Conservation (phyloP, 2,113 vertebrate species). For the Dascyllus trimaculatus region DNA sequence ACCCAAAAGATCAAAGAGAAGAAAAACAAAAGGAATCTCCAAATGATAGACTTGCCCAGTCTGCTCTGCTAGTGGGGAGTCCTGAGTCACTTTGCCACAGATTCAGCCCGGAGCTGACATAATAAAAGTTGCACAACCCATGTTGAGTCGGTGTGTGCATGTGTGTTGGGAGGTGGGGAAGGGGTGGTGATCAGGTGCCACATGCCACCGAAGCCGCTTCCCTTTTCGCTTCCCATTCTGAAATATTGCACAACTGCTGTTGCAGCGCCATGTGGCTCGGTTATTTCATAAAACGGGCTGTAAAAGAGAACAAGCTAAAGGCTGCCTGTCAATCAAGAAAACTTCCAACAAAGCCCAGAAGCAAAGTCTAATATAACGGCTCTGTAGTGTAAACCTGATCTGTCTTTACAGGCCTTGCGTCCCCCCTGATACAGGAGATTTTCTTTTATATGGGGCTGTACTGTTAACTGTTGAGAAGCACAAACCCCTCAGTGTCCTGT, state of each 20-base stretch:
- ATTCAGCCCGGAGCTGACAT: constrained; percentile 53
- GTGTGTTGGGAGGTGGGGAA: constrained; percentile 11
- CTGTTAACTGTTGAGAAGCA: background rate
- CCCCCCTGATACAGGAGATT: constrained; percentile 11
- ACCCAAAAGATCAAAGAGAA: background rate
- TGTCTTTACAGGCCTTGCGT: constrained; percentile 10
- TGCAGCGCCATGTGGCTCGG: constrained; percentile 49
- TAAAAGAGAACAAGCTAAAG: constrained; percentile 55
- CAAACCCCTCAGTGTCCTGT: background rate
- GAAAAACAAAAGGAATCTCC: background rate
- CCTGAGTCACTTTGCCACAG: constrained; percentile 36
- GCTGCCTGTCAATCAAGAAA: constrained; percentile 35
- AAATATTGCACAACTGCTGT: constrained; percentile 74
- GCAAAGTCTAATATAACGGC: constrained; percentile 15
- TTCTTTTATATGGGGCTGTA: background rate
- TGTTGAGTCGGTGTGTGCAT: constrained; percentile 14
- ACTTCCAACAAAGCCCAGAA: constrained; percentile 30
- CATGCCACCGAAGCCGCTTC: constrained; percentile 69
- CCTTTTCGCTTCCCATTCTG: constrained; percentile 77
- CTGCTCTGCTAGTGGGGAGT: background rate
- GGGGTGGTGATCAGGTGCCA: constrained; percentile 71
- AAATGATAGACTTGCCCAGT: background rate
- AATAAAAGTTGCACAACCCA: constrained; percentile 64
- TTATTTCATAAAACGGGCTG: constrained; percentile 69
- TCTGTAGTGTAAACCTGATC: constrained; percentile 10